Evolutionary conservation across 2,888 invertebrate species (phyloP).

Genomic region (Macaria liturata): DNA sequence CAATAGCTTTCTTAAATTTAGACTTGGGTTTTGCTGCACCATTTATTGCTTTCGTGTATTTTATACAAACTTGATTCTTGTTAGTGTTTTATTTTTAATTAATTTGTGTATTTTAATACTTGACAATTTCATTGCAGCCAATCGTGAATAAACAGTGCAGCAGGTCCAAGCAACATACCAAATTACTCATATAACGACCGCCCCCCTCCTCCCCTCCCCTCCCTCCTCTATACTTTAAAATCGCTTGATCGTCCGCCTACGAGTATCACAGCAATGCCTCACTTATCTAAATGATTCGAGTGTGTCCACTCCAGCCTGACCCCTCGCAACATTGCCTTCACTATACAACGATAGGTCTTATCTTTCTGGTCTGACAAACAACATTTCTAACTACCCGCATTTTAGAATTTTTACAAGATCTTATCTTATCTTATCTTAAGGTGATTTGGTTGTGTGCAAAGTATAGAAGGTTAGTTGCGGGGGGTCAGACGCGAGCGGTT

Average conservation of each 20-base stretch:
- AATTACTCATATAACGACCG: conserved; percentile 23
- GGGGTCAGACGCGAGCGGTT: conserved; percentile 9
- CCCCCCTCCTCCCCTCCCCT: conserved; percentile 36
- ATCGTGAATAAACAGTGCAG: too few relatives aligned
- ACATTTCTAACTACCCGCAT: conserved; percentile 4
- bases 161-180: too few relatives aligned
- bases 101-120: too few relatives aligned
- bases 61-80: not conserved
- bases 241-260: conserved; percentile 58
- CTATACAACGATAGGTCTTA: not conserved
- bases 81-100: too few relatives aligned
- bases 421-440: too few relatives aligned
- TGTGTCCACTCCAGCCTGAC: conserved; percentile 39
- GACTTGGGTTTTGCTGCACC: conserved; percentile 1
- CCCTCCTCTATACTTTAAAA: conserved; percentile 43
- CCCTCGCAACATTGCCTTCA: conserved; percentile 9
- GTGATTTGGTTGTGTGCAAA: too few relatives aligned
- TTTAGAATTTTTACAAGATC: not conserved
- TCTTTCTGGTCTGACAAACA: not conserved
- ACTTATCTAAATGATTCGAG: conserved; percentile 69
- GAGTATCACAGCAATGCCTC: conserved; percentile 75
- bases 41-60: too few relatives aligned
- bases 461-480: too few relatives aligned
- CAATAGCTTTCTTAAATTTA: conserved; percentile 1
- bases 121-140: too few relatives aligned